A percentile compares a stretch with the other conserved stretches of the same genome.
phyloP scores from a whole-genome alignment of 2,888 invertebrate species.

The Papilio gigon region DNA sequence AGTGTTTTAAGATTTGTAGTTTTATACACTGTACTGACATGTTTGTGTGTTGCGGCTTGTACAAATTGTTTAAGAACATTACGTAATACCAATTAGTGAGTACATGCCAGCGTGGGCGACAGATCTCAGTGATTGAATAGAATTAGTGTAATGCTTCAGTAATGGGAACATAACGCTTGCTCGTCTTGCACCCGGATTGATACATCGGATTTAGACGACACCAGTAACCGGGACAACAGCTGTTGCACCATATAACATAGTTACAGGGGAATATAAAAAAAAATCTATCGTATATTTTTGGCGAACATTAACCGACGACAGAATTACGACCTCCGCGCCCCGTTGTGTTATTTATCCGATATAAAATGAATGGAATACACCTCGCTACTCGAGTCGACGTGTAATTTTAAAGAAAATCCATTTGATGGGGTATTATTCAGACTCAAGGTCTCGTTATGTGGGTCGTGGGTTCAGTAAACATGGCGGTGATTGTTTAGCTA shows the following conservation, averaged over 20 bases:
- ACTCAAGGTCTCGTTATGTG: conserved; percentile 41
- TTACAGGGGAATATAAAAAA: conserved; percentile 36
- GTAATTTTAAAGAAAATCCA: conserved; percentile 24
- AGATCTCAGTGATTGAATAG: conserved; percentile 16
- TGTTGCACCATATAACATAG: conserved; percentile 38
- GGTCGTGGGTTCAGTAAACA: conserved; percentile 36
- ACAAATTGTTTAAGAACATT: conserved; percentile 3
- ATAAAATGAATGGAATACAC: conserved; percentile 69
- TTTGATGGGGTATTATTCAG: conserved; percentile 27
- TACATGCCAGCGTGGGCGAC: neutral
- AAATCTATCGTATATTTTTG: conserved; percentile 33
- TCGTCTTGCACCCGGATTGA: conserved; percentile 24
- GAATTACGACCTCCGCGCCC: conserved; percentile 45
- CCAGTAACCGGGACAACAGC: conserved; percentile 36
- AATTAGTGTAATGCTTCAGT: conserved; percentile 14
- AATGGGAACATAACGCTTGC: neutral
- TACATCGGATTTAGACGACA: conserved; percentile 28
- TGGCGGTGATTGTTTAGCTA: conserved; percentile 30
- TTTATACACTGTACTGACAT: neutral
- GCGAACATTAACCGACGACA: conserved; percentile 40
- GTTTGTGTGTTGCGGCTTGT: neutral
- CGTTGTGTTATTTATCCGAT: conserved; percentile 50
- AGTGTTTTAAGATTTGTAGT: neutral
- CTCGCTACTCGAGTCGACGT: conserved; percentile 44
- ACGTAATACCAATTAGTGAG: conserved; percentile 1